A percentile compares a stretch with the other conserved stretches of the same genome.
Evolutionary conservation across 1,140 invertebrate species (phyloP).

Genomic region (Ceratosolen solmsi): DNA sequence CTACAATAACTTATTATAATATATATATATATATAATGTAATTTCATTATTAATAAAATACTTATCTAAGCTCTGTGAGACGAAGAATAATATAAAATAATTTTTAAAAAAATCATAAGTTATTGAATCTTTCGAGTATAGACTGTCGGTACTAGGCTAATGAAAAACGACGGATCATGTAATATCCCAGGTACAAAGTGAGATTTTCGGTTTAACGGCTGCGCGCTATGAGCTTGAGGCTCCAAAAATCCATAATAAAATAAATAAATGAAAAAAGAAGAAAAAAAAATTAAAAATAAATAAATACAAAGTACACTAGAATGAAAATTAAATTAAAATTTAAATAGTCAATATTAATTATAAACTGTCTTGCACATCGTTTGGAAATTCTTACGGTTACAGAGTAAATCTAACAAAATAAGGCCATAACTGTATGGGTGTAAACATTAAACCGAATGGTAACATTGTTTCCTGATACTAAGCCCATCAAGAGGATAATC

Average conservation of each 20-base stretch:
- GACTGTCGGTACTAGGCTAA: neutral
- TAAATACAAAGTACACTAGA: too few relatives aligned
- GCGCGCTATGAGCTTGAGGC: neutral
- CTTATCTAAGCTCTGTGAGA: too few relatives aligned
- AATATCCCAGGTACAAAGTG: conserved; percentile 20
- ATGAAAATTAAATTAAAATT: neutral
- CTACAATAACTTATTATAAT: too few relatives aligned
- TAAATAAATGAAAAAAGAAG: neutral
- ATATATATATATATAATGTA: too few relatives aligned
- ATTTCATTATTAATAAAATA: too few relatives aligned
- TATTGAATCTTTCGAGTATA: conserved; percentile 1
- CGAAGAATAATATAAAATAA: too few relatives aligned
- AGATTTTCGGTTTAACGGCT: neutral
- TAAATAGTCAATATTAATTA: conserved; percentile 9
- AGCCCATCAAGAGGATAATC: neutral
- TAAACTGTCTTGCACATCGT: neutral
- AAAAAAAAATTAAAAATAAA: too few relatives aligned
- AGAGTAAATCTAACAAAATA: neutral
- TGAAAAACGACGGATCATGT: neutral
- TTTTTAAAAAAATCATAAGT: too few relatives aligned
- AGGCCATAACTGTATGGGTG: neutral
- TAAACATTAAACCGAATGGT: neutral
- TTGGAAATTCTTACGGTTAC: neutral
- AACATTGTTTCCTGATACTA: neutral
- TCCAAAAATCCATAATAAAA: neutral